Evolutionary conservation across 2,888 invertebrate species (phyloP).

Genomic region (Chorisops tibialis): DNA sequence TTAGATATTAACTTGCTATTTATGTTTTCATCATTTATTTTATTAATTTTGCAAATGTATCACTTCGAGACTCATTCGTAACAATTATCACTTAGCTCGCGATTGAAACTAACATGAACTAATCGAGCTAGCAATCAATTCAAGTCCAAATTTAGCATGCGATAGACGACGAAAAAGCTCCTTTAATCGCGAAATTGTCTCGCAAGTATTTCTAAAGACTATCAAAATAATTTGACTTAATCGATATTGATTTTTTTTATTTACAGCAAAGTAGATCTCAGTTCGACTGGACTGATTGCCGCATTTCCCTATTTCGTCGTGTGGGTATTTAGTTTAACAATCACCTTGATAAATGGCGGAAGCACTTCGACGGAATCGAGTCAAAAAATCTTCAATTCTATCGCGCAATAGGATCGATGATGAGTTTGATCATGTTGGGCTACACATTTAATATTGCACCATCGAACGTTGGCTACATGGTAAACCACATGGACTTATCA

Average conservation of each 20-base stretch:
- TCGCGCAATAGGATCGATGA: slow-evolving; percentile 55
- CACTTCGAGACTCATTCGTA: too few relatives aligned
- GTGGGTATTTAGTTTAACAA: slow-evolving; percentile 55
- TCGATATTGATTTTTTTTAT: slow-evolving; percentile 1
- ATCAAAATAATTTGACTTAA: background rate
- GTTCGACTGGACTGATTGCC: slow-evolving; percentile 55
- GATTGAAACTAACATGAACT: too few relatives aligned
- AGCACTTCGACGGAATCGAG: slow-evolving; percentile 46
- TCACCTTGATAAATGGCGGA: slow-evolving; percentile 53
- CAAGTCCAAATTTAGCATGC: too few relatives aligned
- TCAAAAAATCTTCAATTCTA: slow-evolving; percentile 49
- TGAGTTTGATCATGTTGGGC: slow-evolving; percentile 56
- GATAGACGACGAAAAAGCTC: background rate
- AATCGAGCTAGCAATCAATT: too few relatives aligned
- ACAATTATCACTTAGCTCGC: too few relatives aligned
- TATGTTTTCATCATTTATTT: too few relatives aligned
- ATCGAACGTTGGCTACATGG: slow-evolving; percentile 61
- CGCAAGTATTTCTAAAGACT: background rate
- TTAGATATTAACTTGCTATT: too few relatives aligned
- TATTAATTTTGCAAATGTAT: too few relatives aligned
- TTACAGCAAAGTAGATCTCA: slow-evolving; percentile 54
- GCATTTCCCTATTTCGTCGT: slow-evolving; percentile 58
- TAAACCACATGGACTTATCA: slow-evolving; percentile 68
- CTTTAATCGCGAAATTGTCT: background rate
- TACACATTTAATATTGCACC: slow-evolving; percentile 60